Conservation (phyloP, 2,888 invertebrate genomes). For the Megaustenia siamemsis region DNA sequence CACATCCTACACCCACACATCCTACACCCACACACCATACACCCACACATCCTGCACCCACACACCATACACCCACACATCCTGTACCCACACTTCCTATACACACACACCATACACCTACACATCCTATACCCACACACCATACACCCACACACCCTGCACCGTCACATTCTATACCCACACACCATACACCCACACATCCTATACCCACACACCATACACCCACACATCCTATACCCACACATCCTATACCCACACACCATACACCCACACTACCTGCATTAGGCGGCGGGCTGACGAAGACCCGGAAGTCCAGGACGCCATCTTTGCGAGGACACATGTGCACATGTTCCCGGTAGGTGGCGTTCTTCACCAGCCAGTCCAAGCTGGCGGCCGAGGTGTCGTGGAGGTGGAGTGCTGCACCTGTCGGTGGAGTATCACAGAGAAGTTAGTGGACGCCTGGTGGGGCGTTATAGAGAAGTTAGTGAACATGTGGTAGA, state of each 20-base stretch:
- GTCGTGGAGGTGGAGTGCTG: conserved; percentile 75
- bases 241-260: neutral
- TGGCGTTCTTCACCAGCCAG: conserved; percentile 75
- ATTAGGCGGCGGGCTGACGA: conserved; percentile 35
- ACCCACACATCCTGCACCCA: too few relatives aligned
- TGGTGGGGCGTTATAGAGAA: too few relatives aligned
- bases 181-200: too few relatives aligned
- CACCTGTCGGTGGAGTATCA: too few relatives aligned
- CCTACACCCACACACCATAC: too few relatives aligned
- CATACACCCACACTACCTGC: conserved; percentile 45
- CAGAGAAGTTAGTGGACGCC: too few relatives aligned
- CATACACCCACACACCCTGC: too few relatives aligned
- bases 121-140: neutral
- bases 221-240: too few relatives aligned
- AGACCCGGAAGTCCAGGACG: conserved; percentile 48
- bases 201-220: too few relatives aligned
- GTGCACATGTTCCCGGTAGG: conserved; percentile 73
- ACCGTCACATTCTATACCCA: neutral
- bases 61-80: too few relatives aligned
- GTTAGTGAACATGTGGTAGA: too few relatives aligned
- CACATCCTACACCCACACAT: too few relatives aligned
- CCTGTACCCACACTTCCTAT: neutral
- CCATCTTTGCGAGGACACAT: conserved; percentile 65
- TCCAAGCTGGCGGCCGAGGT: conserved; percentile 65
- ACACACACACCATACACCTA: neutral